Conservation (phyloP, 2,113 vertebrate genomes). For the Stomatorhinus ivindoensis region DNA sequence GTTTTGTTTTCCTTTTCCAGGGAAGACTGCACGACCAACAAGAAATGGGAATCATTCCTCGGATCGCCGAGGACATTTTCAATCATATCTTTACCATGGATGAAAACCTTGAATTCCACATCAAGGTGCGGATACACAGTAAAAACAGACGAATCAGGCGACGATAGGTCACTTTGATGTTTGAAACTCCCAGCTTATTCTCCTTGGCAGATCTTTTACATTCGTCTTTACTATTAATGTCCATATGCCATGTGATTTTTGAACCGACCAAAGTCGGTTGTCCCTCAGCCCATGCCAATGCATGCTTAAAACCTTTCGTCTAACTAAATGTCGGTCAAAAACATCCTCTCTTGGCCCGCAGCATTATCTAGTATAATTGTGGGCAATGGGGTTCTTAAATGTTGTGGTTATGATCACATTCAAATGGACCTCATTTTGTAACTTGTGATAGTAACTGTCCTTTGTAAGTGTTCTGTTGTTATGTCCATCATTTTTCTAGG, state of each 20-base stretch:
- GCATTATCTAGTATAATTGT: background rate
- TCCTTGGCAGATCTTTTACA: background rate
- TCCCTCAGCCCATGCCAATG: background rate
- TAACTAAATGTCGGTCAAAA: background rate
- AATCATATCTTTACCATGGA: constrained; percentile 92
- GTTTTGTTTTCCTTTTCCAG: constrained; percentile 45
- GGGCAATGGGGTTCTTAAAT: background rate
- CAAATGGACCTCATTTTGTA: background rate
- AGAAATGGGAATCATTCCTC: constrained; percentile 87
- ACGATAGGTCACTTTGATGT: background rate
- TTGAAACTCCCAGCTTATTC: background rate
- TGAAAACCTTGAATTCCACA: constrained; percentile 90
- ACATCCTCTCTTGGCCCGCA: background rate
- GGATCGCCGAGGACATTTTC: constrained; percentile 87
- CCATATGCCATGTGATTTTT: background rate
- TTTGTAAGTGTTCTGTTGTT: background rate
- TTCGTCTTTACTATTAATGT: background rate
- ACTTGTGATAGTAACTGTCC: background rate
- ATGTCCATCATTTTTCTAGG: constrained; percentile 52
- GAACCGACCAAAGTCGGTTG: background rate
- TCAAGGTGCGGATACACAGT: constrained; percentile 64
- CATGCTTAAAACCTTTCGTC: background rate
- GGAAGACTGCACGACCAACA: constrained; percentile 82
- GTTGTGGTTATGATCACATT: background rate
- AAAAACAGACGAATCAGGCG: background rate